Evolutionary conservation across 2,113 vertebrate species (phyloP), one percentile per base, ranked within the genome.

Genomic region (Chamaetylas fuelleborni): DNA sequence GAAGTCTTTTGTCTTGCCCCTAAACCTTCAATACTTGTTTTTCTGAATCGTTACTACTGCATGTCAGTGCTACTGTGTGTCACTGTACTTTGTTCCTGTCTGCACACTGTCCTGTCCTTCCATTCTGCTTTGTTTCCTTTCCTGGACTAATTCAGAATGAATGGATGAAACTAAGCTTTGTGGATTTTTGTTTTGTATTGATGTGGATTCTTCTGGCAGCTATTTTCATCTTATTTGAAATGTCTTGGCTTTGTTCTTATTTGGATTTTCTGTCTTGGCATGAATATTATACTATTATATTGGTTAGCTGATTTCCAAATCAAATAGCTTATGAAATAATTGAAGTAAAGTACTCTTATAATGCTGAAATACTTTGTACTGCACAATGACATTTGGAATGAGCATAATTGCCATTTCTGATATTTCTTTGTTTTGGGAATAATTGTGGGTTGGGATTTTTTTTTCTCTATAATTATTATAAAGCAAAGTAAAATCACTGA

Each of bases 251-350:
- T 96, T n/a, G 18, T 93, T 97, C 33, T 95, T 96, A 95, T 86
- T 97, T 96, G 86, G 67, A 95, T 96, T 91, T 94, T 97, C 78
- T 93, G 13, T 87, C 93, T 97, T 93, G 87, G 88, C 93, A 76
- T 84, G 64, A 91, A 65, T 88, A 89, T 92, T 95, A 45, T 71
- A 53, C 34, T 84, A 8, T 96, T 93, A 78, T 86, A 88, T 83
- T 92, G 79, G 81, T 95, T 97, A 93, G 93, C 64, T 88, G 53
- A 31, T 73, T 94, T 90, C 94, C 91, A 98, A 97, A 92, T 87
- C 65, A 94, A 90, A 94, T 80, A 93, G 89, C 84, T 97, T 97
- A 96, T 91, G 96, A 97, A 97, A 87, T 81, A 96, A 95, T 82
- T 48, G 43, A 95, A 93, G 94, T 84, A 91, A 96, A 96, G 80